A percentile compares a stretch with the other conserved stretches of the same genome.
Evolutionary conservation across 2,888 invertebrate species (phyloP).

Genomic region (Gisinianus flammeolus): DNA sequence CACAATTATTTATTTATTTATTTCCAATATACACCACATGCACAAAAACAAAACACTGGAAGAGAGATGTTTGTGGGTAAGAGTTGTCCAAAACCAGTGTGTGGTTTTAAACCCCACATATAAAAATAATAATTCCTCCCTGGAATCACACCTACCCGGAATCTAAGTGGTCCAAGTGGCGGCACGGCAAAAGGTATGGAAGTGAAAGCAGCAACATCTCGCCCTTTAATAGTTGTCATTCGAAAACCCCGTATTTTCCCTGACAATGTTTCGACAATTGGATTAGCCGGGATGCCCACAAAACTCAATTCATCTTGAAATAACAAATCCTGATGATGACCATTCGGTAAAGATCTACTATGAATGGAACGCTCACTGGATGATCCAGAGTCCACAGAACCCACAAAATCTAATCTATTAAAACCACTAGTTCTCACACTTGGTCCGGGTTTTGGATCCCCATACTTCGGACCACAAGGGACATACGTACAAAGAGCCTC

Average conservation of each 20-base stretch:
- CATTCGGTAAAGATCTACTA: conserved; percentile 8
- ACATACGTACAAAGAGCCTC: conserved; percentile 33
- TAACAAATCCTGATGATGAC: not conserved
- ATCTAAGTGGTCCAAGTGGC: conserved; percentile 31
- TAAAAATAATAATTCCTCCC: not conserved
- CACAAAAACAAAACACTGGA: not conserved
- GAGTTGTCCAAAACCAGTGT: too few relatives aligned
- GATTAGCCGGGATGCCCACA: conserved; percentile 20
- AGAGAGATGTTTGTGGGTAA: not conserved
- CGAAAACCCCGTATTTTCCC: conserved; percentile 50
- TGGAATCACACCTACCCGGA: conserved; percentile 21
- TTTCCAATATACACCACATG: not conserved
- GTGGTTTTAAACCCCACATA: not conserved
- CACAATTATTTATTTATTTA: too few relatives aligned
- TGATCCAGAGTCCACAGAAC: not conserved
- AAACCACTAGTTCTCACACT: not conserved
- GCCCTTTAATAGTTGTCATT: conserved; percentile 47
- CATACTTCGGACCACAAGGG: conserved; percentile 20
- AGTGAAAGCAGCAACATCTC: conserved; percentile 49
- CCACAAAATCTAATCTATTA: not conserved
- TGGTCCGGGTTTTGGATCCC: conserved; percentile 35
- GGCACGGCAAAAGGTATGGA: conserved; percentile 45
- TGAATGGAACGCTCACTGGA: conserved; percentile 28
- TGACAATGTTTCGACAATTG: conserved; percentile 47
- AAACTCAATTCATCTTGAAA: not conserved